Evolutionary conservation across 2,113 vertebrate genomes (phyloP).

Genomic region (Capra hircus): DNA sequence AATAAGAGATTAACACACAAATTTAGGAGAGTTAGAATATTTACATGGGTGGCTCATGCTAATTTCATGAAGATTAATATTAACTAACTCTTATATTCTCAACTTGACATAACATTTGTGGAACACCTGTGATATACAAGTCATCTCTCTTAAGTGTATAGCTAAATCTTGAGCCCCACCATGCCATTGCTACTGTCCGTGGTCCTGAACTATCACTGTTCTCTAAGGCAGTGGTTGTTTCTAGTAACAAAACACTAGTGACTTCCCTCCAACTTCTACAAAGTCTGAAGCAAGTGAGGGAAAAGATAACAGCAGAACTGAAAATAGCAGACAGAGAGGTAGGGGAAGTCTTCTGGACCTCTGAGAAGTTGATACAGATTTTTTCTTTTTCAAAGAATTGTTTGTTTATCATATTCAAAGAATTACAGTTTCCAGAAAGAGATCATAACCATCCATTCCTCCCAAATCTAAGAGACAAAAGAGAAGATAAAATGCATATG

Average conservation of each 20-base stretch:
- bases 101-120: neutral
- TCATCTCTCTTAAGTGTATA: neutral
- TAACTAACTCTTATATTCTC: neutral
- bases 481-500: neutral
- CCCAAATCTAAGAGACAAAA: neutral
- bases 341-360: neutral
- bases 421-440: neutral
- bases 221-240: neutral
- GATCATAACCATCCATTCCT: neutral
- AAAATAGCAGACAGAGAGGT: neutral
- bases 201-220: neutral
- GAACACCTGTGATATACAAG: neutral
- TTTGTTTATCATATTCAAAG: neutral
- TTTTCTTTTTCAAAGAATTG: neutral
- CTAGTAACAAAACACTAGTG: neutral
- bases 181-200: neutral
- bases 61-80: neutral
- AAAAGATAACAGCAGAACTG: neutral
- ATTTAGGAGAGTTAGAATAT: neutral
- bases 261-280: neutral
- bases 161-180: neutral
- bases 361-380: neutral
- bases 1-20: neutral
- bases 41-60: neutral
- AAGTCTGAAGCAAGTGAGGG: neutral